phyloP scores from a whole-genome alignment of 2,888 invertebrate genomes.

The Scaptomyza polygonia region DNA sequence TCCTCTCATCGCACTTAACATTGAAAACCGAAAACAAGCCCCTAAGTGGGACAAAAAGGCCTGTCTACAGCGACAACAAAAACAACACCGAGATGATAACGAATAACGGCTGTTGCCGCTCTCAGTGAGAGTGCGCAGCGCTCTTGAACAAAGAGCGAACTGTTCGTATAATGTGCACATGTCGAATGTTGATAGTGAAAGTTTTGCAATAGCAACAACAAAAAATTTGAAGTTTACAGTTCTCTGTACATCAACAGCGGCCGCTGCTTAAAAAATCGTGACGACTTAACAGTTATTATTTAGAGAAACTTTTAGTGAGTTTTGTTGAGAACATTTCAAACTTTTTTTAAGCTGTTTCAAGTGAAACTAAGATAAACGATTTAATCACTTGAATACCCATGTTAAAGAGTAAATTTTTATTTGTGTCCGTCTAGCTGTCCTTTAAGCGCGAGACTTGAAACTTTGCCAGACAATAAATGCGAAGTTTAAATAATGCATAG shows the following conservation, averaged over 20 bases:
- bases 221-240: constrained; percentile 72
- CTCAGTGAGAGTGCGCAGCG: constrained; percentile 57
- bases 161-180: constrained; percentile 16
- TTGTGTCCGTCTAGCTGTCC: too few relatives aligned
- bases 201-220: constrained; percentile 43
- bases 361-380: too few relatives aligned
- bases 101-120: constrained; percentile 13
- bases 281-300: neutral
- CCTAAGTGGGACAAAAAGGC: constrained; percentile 71
- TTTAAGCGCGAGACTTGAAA: too few relatives aligned
- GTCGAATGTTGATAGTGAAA: constrained; percentile 67
- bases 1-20: constrained; percentile 69
- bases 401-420: too few relatives aligned
- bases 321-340: neutral
- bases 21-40: constrained; percentile 78
- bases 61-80: constrained; percentile 39
- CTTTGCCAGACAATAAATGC: too few relatives aligned
- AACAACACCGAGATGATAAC: constrained; percentile 15
- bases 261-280: constrained; percentile 6
- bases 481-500: too few relatives aligned
- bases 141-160: constrained; percentile 6
- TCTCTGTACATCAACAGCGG: constrained; percentile 22
- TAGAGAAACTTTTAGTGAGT: neutral
- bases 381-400: too few relatives aligned
- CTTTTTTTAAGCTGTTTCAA: neutral